A percentile compares a stretch with the other conserved stretches of the same genome.
Evolutionary conservation across 1,140 invertebrate genomes (phyloP).

Genomic region (Scylla paramamosain): DNA sequence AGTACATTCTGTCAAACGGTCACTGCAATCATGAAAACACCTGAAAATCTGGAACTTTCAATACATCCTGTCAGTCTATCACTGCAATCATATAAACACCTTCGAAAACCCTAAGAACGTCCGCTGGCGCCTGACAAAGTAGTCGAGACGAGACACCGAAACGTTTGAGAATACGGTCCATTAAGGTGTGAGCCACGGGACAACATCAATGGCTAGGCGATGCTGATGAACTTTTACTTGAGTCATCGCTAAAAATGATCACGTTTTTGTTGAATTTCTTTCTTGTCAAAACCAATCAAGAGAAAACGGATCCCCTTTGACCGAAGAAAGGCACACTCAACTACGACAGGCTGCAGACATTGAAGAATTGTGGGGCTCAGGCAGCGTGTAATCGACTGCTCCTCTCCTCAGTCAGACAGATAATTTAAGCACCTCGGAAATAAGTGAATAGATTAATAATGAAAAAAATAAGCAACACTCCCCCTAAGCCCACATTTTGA

Average conservation of each 20-base stretch:
- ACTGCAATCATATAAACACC: too few species aligned
- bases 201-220: not conserved
- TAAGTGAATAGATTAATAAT: too few species aligned
- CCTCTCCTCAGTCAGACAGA: not conserved
- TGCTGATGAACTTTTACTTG: not conserved
- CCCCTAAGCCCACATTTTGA: too few species aligned
- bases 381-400: not conserved
- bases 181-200: not conserved
- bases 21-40: too few species aligned
- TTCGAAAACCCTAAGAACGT: too few species aligned
- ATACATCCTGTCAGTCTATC: too few species aligned
- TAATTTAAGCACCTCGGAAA: not conserved
- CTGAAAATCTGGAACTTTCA: too few species aligned
- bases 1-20: too few species aligned
- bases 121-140: too few species aligned
- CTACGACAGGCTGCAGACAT: not conserved
- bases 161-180: too few species aligned
- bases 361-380: not conserved
- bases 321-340: not conserved
- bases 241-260: not conserved
- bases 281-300: not conserved
- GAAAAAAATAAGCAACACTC: too few species aligned
- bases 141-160: too few species aligned
- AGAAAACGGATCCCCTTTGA: not conserved
- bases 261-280: not conserved